Evolutionary conservation across 1,140 invertebrate species (phyloP), one percentile per base, ranked within the genome.

Genomic region (Venturia canescens): DNA sequence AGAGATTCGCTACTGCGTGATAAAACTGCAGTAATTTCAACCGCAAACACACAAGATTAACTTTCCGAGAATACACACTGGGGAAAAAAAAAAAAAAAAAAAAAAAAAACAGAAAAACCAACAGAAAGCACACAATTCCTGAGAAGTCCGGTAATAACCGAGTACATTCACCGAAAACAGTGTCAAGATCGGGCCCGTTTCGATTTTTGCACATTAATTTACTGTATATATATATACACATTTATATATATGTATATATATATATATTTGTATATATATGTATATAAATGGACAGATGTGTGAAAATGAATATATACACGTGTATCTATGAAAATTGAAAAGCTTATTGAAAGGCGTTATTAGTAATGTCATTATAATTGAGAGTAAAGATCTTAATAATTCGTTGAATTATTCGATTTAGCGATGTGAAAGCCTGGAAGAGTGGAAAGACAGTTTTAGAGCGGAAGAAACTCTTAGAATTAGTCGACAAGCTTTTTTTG

Each of bases 311-410:
- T n/a, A 53, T 53, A 53, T 53, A 53, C 1, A 53, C n/a, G 15
- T 11, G 3, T 53, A 57, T 57, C n/a, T 57, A 57, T 57, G 21
- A 66, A 75, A 34, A 69, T 57, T 72, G 63, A 67, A 76, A 82
- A 79, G 83, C 84, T 84, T 84, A 84, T 87, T 83, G 82, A 88
- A 86, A 86, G 81, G 70, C 80, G 85, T 71, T 83, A 81, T 84
- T 84, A 83, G 75, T 85, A 86, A 67, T 84, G 82, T 27, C 48
- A 34, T n/a, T 44, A 85, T 82, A 74, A 82, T 83, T 80, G 83
- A 71, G 69, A 79, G 72, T 85, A 82, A 82, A 82, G 83, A 79
- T 75, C 69, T 82, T 72, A 82, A 83, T 82, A 80, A 82, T 81
- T 84, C 80, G 83, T 83, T 86, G 82, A 86, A 70, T 84, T 85